A percentile compares a stretch with the other conserved stretches of the same genome.
Conservation (phyloP, 2,888 invertebrate genomes). For the Campoletis raptor region DNA sequence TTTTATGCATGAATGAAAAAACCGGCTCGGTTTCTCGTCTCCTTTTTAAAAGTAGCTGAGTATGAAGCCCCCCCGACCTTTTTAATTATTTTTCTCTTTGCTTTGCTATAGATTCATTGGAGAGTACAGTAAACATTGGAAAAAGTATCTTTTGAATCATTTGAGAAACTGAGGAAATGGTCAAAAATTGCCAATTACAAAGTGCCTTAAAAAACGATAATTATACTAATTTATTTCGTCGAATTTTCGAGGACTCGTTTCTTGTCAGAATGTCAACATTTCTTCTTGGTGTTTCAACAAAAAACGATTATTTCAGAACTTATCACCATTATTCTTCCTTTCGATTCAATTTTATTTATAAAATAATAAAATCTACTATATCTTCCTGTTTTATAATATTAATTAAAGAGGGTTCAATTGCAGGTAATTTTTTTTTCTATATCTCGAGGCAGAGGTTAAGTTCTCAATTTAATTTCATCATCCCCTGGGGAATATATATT, state of each 20-base stretch:
- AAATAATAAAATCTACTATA: not conserved
- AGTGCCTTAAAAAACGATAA: conserved; percentile 52
- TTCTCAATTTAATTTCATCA: not conserved
- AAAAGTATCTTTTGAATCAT: conserved; percentile 44
- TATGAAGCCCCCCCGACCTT: not conserved
- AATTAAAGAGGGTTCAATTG: not conserved
- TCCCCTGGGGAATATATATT: not conserved
- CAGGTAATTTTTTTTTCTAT: not conserved
- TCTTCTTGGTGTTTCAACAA: no score
- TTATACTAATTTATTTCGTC: conserved; percentile 54
- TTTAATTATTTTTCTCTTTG: not conserved
- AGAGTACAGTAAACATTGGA: conserved; percentile 43
- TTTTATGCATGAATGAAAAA: conserved; percentile 62
- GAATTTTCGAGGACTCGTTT: not conserved
- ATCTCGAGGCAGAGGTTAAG: not conserved
- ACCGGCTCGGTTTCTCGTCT: conserved; percentile 37
- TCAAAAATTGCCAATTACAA: conserved; percentile 57
- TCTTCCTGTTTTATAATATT: not conserved
- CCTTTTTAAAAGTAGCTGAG: conserved; percentile 50
- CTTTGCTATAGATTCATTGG: not conserved
- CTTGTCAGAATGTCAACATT: no score
- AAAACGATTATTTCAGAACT: not conserved
- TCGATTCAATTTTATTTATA: not conserved
- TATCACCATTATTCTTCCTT: not conserved
- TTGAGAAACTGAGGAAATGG: conserved; percentile 39